Base-by-base conservation (phyloP, 2,113 vertebrate species). In the Gnathonemus echidnorhynchus region DNA sequence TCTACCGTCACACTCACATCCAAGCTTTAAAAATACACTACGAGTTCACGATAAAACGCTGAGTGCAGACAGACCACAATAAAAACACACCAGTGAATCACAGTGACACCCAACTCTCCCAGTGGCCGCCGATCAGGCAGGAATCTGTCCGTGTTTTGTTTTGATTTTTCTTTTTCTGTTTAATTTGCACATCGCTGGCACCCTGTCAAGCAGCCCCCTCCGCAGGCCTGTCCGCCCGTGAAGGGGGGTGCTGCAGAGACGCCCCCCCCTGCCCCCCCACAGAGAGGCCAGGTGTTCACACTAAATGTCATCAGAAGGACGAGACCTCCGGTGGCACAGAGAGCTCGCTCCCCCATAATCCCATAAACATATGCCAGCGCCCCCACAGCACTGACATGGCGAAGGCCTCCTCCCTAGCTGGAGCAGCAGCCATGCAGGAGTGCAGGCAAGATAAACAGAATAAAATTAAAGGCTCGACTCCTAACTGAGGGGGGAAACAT, bases 281-380 rank as follows among this genome's bases (percentile, higher is more conserved):
- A 66, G 86, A 70, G 58, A 24, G 62, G 86, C 86, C 89, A 90
- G 86, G 89, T 90, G 89, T 90, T 88, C 46, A 46, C 27, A 49
- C 45, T 49, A 90, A 90, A 90, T 90, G 89, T 90, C 89, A 90
- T 70, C 89, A 27, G 89, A 90, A 90, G 86, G 86, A 56, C 89
- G 35, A 24, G 86, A 88, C 83, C 89, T 66, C 88, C 58, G 27
- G 58, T 49, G 62, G 86, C 48, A 70, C 2, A 1, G 62, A n/a
- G 45, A 45, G 24, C 84, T 84, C 2, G 48, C 84, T 31, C 31
- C 21, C 58, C 35, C 31, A 27, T 39, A 83, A 48, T 39, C 56
- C 58, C 46, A 27, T 5, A 89, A 89, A 49, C 88, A 89, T 89
- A 74, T 89, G 88, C 66, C 88, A 31, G 17, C 80, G 21, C 11